Conservation (phyloP, 2,113 vertebrate genomes). For the Osmerus mordax region DNA sequence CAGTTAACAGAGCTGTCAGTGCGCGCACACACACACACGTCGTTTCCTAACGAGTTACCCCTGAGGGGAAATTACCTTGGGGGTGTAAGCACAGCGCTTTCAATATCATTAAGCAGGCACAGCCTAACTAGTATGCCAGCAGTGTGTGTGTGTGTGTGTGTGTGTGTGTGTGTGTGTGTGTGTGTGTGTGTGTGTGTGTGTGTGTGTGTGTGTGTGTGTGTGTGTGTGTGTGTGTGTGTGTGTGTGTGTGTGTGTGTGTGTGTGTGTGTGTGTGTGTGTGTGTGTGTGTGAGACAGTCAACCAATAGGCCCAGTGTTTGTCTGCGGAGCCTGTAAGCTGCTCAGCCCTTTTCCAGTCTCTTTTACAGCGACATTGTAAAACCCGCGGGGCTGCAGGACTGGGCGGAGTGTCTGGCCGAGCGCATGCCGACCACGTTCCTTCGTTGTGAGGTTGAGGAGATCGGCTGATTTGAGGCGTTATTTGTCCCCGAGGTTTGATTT, state of each 20-base stretch:
- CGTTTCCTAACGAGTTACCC: background rate
- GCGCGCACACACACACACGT: background rate
- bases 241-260: background rate
- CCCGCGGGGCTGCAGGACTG: background rate
- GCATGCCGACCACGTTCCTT: background rate
- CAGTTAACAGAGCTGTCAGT: background rate
- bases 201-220: background rate
- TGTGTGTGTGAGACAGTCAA: too few relatives aligned
- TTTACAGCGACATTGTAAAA: background rate
- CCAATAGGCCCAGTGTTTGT: background rate
- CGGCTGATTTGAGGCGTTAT: conserved; percentile 8
- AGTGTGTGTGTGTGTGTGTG: background rate
- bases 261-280: background rate
- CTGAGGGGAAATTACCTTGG: too few relatives aligned
- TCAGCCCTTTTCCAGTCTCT: background rate
- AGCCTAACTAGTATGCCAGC: background rate
- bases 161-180: background rate
- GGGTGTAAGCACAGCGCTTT: too few relatives aligned
- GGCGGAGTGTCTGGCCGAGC: background rate
- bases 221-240: background rate
- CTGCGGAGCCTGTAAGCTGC: background rate
- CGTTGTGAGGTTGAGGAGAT: conserved; percentile 9
- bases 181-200: background rate
- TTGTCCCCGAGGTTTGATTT: background rate
- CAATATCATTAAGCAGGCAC: background rate